Evolutionary conservation across 2,797 vertebrate species (phyloP).

Genomic region (Graptemys geographica): DNA sequence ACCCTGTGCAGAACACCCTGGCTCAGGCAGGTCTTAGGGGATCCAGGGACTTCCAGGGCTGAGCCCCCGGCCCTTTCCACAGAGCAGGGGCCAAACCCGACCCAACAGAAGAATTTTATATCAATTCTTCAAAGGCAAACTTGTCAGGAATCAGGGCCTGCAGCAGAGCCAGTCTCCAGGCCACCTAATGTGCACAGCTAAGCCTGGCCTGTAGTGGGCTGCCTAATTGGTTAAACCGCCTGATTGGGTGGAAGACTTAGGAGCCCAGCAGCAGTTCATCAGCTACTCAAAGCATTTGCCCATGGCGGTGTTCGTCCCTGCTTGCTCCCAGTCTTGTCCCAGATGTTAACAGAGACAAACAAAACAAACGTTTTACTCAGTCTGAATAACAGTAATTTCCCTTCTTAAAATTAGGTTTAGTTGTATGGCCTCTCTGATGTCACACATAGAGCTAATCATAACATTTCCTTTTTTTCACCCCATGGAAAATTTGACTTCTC

Average conservation of each 20-base stretch:
- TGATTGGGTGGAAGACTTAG: too few relatives aligned
- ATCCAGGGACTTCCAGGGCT: not conserved
- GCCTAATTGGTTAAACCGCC: too few relatives aligned
- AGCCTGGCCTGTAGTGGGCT: too few relatives aligned
- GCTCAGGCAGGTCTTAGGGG: not conserved
- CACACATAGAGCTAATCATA: not conserved
- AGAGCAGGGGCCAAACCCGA: not conserved
- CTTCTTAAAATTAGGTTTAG: not conserved
- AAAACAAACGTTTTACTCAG: conserved; percentile 12
- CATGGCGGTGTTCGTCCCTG: too few relatives aligned
- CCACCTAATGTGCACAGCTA: too few relatives aligned
- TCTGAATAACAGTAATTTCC: conserved; percentile 40
- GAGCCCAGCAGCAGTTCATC: too few relatives aligned
- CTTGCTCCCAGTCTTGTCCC: not conserved
- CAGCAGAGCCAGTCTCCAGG: too few relatives aligned
- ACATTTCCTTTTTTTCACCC: not conserved
- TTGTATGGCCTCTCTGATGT: not conserved
- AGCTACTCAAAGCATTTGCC: too few relatives aligned
- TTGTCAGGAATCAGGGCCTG: not conserved
- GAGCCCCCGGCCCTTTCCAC: not conserved
- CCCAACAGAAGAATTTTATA: not conserved
- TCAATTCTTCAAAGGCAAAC: not conserved
- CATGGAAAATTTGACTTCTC: conserved; percentile 1
- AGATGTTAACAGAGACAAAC: conserved; percentile 47
- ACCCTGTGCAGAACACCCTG: too few relatives aligned